A percentile compares a stretch with the other conserved stretches of the same genome.
phyloP scores from a whole-genome alignment of 2,888 invertebrate species.

The Muscina levida region DNA sequence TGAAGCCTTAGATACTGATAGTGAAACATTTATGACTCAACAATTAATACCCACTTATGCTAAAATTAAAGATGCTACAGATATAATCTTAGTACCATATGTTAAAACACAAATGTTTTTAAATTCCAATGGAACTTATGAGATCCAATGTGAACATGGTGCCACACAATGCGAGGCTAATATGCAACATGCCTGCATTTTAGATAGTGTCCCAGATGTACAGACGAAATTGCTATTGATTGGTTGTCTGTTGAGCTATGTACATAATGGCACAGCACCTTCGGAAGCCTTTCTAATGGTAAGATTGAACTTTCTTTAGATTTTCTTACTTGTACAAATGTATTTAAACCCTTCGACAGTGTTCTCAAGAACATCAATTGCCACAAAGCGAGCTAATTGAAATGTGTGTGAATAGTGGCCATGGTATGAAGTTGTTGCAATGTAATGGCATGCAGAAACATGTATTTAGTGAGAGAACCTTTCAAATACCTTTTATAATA shows the following conservation, averaged over 20 bases:
- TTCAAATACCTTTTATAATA: not conserved
- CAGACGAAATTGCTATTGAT: not conserved
- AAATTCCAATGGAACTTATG: not conserved
- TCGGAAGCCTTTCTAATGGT: not conserved
- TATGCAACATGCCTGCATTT: not conserved
- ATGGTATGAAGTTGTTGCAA: not conserved
- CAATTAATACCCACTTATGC: not conserved
- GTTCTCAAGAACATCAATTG: not conserved
- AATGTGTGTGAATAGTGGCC: not conserved
- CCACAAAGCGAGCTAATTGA: not conserved
- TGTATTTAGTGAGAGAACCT: not conserved
- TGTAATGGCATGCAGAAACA: not conserved
- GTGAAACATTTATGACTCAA: not conserved
- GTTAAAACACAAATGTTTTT: not conserved
- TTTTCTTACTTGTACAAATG: too few relatives aligned
- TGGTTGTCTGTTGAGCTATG: not conserved
- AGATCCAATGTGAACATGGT: not conserved
- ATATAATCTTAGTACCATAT: not conserved
- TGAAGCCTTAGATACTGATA: not conserved
- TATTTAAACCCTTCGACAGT: not conserved
- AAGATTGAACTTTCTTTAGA: too few relatives aligned
- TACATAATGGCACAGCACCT: not conserved
- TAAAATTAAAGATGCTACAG: not conserved
- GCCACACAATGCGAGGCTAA: not conserved
- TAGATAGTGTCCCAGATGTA: not conserved